Evolutionary conservation across 2,797 vertebrate genomes (phyloP), one percentile per base, ranked within the genome.

Genomic region (Xyrichtys novacula): DNA sequence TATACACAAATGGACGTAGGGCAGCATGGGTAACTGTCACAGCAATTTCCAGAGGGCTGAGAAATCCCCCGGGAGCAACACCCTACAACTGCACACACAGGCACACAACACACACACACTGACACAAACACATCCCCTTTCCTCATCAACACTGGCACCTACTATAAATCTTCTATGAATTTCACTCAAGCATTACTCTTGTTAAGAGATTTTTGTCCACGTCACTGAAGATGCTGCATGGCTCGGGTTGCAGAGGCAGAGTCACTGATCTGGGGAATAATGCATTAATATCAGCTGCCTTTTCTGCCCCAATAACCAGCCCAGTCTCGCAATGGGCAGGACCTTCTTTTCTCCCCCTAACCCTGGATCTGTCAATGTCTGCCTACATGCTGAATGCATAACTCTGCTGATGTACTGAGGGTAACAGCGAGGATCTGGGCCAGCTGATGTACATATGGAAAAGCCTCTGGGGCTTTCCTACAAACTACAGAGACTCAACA

Each of bases 221-320:
- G 50, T 17, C 17, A 1, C 31, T 3, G 1, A 17, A 54, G 8
- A 1, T 26, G 42, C 57, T 71, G 47, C 43, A 54, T 44, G 44
- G 43, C 52, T 31, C 14, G 54, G 53, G 23, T 76, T 72, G 56
- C 58, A n/a, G 50, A 62, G 63, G 62, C 63, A 59, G 63, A 79
- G 58, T 52, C 71, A 79, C 60, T 77, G 55, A 86, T 40, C 78
- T 85, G 73, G 46, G 65, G 52, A 60, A 19, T 81, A 74, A 85
- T 78, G 59, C 57, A 39, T 72, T 78, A 69, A 81, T 79, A 76
- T 64, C 74, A 56, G 26, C 67, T 74, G 65, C 52, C 55, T 68
- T 59, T 86, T 87, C 74, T 86, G 84, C 88, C 81, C 79, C 74
- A 88, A 65, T 88, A 84, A 85, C 62, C 83, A 75, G 34, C 26